These are phyloP conservation scores for Lytechinus pictus DNA, from an alignment of 35 echinoderm and acorn worm genomes.

Conservation along the genomic window DNA sequence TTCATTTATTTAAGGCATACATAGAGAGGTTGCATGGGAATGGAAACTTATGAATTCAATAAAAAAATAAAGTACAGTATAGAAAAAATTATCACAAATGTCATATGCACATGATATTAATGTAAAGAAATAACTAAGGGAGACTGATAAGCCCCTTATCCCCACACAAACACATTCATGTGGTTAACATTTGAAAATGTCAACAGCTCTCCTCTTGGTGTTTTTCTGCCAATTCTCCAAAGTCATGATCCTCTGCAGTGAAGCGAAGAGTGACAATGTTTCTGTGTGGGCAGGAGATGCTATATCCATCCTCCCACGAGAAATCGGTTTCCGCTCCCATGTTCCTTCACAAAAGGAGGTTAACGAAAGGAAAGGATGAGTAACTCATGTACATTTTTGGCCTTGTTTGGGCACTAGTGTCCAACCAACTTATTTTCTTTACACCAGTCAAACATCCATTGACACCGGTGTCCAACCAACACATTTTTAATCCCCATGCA, in stretches of 20 bases:
- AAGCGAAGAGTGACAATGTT: conserved; percentile 10
- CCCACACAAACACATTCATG: neutral
- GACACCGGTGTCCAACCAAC: neutral
- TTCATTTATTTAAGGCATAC: no score
- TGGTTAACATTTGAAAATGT: conserved; percentile 20
- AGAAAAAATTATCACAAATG: no score
- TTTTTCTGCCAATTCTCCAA: neutral
- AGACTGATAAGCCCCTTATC: neutral
- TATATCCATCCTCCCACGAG: neutral
- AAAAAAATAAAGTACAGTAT: no score
- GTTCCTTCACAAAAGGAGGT: conserved; percentile 1
- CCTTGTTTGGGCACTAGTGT: neutral
- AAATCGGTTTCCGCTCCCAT: neutral
- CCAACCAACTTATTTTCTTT: neutral
- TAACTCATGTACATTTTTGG: neutral
- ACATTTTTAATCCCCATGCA: neutral
- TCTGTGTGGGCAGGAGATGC: neutral
- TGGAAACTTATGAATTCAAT: no score
- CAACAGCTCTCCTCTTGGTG: neutral
- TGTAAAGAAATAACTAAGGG: neutral
- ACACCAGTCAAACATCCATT: no score
- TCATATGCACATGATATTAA: no score
- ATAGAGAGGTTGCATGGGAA: no score
- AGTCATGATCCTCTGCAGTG: neutral
- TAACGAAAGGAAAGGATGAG: neutral